These are phyloP conservation scores for Enteromius fasciolatus DNA, from an alignment of 2,797 vertebrate species.

Conservation along the genomic window DNA sequence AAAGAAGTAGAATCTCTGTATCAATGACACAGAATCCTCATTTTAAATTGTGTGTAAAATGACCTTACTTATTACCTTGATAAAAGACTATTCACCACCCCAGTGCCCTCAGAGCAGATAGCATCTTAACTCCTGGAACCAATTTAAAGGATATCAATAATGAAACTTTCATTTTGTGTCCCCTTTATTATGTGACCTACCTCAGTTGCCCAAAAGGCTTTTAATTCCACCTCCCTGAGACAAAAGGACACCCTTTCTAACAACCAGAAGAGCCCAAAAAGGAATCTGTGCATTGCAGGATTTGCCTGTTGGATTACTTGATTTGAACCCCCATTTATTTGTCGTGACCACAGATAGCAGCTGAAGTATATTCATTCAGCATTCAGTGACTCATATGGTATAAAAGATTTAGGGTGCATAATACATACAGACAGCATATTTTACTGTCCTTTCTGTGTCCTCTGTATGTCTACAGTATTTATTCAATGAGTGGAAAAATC, in stretches of 20 bases:
- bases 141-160: constrained; percentile 83
- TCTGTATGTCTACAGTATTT: constrained; percentile 37
- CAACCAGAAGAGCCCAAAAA: constrained; percentile 50
- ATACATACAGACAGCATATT: neutral
- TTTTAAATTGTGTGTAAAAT: constrained; percentile 52
- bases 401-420: constrained; percentile 25
- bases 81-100: constrained; percentile 58
- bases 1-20: neutral
- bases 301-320: constrained; percentile 18
- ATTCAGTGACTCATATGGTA: constrained; percentile 29
- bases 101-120: constrained; percentile 65
- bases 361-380: constrained; percentile 15
- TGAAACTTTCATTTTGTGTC: constrained; percentile 78
- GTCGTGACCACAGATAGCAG: neutral
- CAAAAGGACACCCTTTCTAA: constrained; percentile 61
- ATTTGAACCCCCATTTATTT: constrained; percentile 13
- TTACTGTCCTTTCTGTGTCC: constrained; percentile 27
- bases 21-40: constrained; percentile 19
- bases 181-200: constrained; percentile 75
- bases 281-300: constrained; percentile 31
- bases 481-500: constrained; percentile 30
- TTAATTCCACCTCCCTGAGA: constrained; percentile 65
- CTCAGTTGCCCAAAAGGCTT: constrained; percentile 64
- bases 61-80: constrained; percentile 54
- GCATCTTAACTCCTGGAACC: constrained; percentile 72